Evolutionary conservation across 2,797 vertebrate species (phyloP).

Genomic region (Helostoma temminkii): DNA sequence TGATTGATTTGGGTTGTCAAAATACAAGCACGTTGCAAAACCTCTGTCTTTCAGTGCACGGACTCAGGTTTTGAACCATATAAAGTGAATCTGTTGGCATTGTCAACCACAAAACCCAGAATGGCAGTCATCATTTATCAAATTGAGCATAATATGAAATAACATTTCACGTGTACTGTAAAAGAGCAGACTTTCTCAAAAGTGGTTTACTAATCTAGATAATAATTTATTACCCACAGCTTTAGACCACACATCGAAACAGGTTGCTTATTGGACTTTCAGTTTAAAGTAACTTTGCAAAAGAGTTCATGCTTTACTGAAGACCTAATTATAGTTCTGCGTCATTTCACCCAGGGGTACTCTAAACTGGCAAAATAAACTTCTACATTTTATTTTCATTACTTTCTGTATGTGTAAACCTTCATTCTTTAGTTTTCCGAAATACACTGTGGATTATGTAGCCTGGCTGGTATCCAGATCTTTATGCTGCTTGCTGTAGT

Average conservation of each 20-base stretch:
- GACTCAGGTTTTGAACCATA: background rate
- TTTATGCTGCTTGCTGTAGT: conserved; percentile 37
- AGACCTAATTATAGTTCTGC: conserved; percentile 17
- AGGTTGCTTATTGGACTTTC: background rate
- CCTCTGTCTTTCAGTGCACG: too few species aligned
- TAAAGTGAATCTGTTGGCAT: background rate
- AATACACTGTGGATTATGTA: conserved; percentile 6
- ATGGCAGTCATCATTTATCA: background rate
- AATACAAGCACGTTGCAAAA: background rate
- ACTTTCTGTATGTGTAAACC: conserved; percentile 10
- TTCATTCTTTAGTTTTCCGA: conserved; percentile 20
- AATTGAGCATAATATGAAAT: background rate
- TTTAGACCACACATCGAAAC: background rate
- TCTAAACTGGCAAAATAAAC: conserved; percentile 8
- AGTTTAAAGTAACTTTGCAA: conserved; percentile 14
- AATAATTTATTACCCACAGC: background rate
- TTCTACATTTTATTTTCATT: conserved; percentile 12
- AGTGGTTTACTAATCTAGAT: background rate
- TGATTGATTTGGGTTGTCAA: background rate
- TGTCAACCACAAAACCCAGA: conserved; percentile 11
- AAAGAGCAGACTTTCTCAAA: background rate
- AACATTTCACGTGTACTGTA: background rate
- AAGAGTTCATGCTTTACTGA: background rate
- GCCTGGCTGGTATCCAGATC: conserved; percentile 37
- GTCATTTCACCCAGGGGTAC: background rate